These are phyloP conservation scores for Hydra vulgaris DNA, from an alignment of 30 jellyfish, hydroid and myxozoan species.

Conservation along the genomic window DNA sequence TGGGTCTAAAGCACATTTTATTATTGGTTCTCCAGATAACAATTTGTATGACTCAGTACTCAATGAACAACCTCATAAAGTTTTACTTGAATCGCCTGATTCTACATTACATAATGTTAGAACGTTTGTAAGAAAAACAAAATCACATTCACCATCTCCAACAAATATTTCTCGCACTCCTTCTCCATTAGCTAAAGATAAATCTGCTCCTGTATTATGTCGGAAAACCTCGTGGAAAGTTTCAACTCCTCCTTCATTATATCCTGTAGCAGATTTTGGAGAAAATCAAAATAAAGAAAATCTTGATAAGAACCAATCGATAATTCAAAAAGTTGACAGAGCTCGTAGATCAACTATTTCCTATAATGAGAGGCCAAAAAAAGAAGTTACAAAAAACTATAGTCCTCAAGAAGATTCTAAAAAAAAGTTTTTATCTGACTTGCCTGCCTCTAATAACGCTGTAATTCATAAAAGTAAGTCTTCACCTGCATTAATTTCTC, in stretches of 20 bases:
- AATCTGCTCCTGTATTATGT: conserved; percentile 2
- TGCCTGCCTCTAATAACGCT: background rate
- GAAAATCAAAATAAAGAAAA: background rate
- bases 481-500: conserved; percentile 71
- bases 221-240: conserved; percentile 29
- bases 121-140: background rate
- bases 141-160: conserved; percentile 27
- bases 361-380: conserved; percentile 6
- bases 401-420: background rate
- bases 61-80: background rate
- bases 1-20: conserved; percentile 1
- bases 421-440: background rate
- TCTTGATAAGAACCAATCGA: background rate
- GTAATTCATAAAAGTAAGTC: conserved; percentile 49
- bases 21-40: conserved; percentile 24
- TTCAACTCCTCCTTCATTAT: conserved; percentile 32
- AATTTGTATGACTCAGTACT: conserved; percentile 8
- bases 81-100: background rate
- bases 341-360: conserved; percentile 33
- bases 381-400: conserved; percentile 7
- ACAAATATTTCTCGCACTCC: conserved; percentile 30
- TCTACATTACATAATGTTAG: background rate
- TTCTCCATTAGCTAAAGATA: conserved; percentile 22
- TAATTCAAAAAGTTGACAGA: background rate
- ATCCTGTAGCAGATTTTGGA: conserved; percentile 27